These are phyloP conservation scores for Caradrina clavipalpis DNA, from an alignment of 2,888 invertebrate species.

Conservation along the genomic window DNA sequence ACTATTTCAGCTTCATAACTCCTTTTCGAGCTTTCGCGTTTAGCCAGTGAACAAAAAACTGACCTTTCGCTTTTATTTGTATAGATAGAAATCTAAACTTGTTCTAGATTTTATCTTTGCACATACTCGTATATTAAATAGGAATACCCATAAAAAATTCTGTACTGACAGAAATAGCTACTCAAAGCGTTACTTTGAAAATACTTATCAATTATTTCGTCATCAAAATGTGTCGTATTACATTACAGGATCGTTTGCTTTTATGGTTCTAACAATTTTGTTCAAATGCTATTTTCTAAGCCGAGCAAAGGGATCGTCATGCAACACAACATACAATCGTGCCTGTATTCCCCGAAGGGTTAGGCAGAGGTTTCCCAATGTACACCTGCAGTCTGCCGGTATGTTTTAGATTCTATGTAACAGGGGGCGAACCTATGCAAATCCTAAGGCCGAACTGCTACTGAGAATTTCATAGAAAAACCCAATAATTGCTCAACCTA, in stretches of 20 bases:
- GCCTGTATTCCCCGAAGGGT: too few relatives aligned
- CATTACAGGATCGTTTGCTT: constrained; percentile 35
- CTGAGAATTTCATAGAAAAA: too few relatives aligned
- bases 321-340: too few relatives aligned
- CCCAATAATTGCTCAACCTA: too few relatives aligned
- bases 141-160: constrained; percentile 2
- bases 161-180: constrained; percentile 1
- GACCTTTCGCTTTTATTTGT: not conserved
- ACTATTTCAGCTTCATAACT: too few relatives aligned
- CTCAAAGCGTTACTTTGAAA: constrained; percentile 1
- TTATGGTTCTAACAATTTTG: constrained; percentile 43
- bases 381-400: too few relatives aligned
- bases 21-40: not conserved
- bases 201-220: constrained; percentile 27
- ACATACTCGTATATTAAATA: constrained; percentile 18
- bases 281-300: constrained; percentile 28
- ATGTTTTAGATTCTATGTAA: too few relatives aligned
- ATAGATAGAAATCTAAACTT: constrained; percentile 16
- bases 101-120: constrained; percentile 11
- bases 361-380: too few relatives aligned
- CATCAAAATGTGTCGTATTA: constrained; percentile 19
- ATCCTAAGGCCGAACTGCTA: too few relatives aligned
- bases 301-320: constrained; percentile 3
- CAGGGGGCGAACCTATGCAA: too few relatives aligned
- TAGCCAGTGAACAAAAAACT: not conserved